phyloP scores from a whole-genome alignment of 30 jellyfish, hydroid and myxozoan genomes.

The Aurelia sp. region DNA sequence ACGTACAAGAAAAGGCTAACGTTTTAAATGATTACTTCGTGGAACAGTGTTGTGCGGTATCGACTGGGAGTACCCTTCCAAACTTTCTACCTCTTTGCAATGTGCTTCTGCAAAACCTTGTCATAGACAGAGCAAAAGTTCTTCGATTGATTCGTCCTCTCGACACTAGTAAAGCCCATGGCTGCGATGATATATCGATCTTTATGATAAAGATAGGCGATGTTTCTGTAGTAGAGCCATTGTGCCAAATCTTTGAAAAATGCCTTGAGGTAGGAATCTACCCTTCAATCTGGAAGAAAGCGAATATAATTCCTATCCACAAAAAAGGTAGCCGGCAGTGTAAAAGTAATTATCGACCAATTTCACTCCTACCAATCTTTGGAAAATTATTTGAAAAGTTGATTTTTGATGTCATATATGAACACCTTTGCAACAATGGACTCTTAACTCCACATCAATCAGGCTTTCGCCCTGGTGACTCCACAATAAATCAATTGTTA shows the following conservation, averaged over 20 bases:
- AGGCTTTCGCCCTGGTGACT: no score
- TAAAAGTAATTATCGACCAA: no score
- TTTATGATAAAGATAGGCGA: slow-evolving; percentile 17
- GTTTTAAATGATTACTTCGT: slow-evolving; percentile 23
- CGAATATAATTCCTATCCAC: no score
- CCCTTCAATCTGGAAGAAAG: no score
- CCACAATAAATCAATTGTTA: no score
- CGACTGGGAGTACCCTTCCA: not conserved
- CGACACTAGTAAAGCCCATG: not conserved
- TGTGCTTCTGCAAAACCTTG: slow-evolving; percentile 1
- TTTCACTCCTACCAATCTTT: not conserved
- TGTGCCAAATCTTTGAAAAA: not conserved
- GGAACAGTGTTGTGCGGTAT: slow-evolving; percentile 24
- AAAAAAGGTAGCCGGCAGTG: no score
- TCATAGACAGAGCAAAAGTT: slow-evolving; percentile 17
- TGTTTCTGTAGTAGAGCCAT: slow-evolving; percentile 24
- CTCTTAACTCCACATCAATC: no score
- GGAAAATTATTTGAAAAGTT: not conserved
- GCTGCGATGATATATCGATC: slow-evolving; percentile 11
- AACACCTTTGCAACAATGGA: not conserved
- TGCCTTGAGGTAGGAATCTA: no score
- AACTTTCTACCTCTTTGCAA: slow-evolving; percentile 14
- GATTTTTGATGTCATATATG: not conserved
- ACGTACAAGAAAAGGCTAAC: slow-evolving; percentile 5
- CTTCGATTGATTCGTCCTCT: not conserved